phyloP scores from a whole-genome alignment of 2,888 invertebrate genomes.

The Drosophila histrio region DNA sequence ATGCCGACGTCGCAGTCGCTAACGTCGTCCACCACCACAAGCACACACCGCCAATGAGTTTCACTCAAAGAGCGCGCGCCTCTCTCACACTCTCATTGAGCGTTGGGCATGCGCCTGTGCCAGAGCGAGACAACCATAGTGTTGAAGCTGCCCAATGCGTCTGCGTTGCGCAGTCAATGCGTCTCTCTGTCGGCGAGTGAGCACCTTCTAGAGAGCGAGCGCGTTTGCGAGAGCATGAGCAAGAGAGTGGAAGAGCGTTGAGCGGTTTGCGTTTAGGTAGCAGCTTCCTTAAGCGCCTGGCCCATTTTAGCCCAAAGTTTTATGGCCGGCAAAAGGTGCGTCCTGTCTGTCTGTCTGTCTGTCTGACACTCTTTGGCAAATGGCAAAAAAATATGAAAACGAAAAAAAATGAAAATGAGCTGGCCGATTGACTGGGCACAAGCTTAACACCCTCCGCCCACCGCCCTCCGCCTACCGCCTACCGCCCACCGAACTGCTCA shows the following conservation, averaged over 20 bases:
- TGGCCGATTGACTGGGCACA: constrained; percentile 32
- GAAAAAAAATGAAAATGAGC: not conserved
- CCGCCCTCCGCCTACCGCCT: not conserved
- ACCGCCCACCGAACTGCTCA: too few relatives aligned
- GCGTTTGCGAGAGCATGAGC: not conserved
- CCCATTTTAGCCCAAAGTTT: constrained; percentile 49
- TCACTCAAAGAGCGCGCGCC: constrained; percentile 40
- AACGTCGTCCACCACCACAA: not conserved
- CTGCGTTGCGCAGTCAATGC: constrained; percentile 32
- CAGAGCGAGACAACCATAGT: constrained; percentile 44
- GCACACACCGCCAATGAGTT: constrained; percentile 1
- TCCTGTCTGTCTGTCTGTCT: constrained; percentile 20
- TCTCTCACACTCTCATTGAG: constrained; percentile 6
- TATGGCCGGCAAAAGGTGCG: constrained; percentile 52
- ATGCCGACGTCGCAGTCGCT: constrained; percentile 8
- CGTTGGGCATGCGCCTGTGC: constrained; percentile 38
- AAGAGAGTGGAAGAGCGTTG: constrained; percentile 20
- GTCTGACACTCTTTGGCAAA: not conserved
- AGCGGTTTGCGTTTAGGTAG: constrained; percentile 33
- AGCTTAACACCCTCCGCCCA: constrained; percentile 22
- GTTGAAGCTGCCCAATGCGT: constrained; percentile 34
- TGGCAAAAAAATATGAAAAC: not conserved
- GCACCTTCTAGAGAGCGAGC: not conserved
- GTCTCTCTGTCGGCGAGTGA: constrained; percentile 26
- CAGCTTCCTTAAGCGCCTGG: constrained; percentile 60